Evolutionary conservation across 2,888 invertebrate species (phyloP).

Genomic region (Reticulitermes lucifugus): DNA sequence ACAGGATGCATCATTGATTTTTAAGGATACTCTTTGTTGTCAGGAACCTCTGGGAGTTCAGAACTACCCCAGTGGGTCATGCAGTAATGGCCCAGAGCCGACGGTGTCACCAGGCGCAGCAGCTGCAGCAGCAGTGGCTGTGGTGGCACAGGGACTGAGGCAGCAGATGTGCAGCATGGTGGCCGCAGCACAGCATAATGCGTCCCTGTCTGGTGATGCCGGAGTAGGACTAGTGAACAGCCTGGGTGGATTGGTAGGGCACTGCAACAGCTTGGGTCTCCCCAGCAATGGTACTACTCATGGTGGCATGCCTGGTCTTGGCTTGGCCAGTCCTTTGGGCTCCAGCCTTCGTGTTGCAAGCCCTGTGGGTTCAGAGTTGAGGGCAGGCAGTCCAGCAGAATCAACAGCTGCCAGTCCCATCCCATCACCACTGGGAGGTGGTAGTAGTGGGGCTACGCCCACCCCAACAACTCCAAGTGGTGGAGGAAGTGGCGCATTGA

Average conservation of each 20-base stretch:
- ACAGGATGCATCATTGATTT: conserved; percentile 21
- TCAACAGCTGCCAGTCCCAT: conserved; percentile 64
- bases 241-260: conserved; percentile 46
- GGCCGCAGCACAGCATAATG: conserved; percentile 70
- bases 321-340: conserved; percentile 32
- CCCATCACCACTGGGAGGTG: conserved; percentile 40
- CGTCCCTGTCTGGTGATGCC: conserved; percentile 58
- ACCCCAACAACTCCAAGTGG: conserved; percentile 24
- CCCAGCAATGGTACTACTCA: conserved; percentile 48
- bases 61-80: conserved; percentile 64
- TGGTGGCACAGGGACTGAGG: conserved; percentile 85
- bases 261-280: conserved; percentile 47
- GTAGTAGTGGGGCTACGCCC: conserved; percentile 11
- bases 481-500: conserved; percentile 43
- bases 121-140: conserved; percentile 77
- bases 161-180: conserved; percentile 90
- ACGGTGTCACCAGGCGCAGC: conserved; percentile 77
- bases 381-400: conserved; percentile 39
- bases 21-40: conserved; percentile 29
- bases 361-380: conserved; percentile 27
- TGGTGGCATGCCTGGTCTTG: conserved; percentile 42
- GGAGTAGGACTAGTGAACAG: conserved; percentile 65
- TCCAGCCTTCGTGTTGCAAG: conserved; percentile 27
- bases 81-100: conserved; percentile 69
- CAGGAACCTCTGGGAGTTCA: conserved; percentile 60